Base-by-base conservation (phyloP, 2,888 invertebrate species). In the Embidobia sp. region DNA sequence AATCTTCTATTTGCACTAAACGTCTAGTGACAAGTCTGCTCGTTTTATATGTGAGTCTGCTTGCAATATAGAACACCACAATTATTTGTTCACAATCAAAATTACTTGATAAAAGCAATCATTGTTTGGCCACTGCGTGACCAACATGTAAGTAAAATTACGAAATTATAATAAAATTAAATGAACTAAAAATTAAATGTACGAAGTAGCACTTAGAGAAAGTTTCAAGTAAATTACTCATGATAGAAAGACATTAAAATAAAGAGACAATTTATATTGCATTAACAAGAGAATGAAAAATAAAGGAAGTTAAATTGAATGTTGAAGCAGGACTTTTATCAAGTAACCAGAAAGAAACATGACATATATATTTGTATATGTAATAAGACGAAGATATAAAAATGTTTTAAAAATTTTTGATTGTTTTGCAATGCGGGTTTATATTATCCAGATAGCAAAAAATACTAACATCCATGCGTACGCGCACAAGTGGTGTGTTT, bases 381-480 rank as follows among this genome's bases (percentile, higher is more conserved):
- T 22, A 55, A 48, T 27, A 31, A 51, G 49, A 61, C 27, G 51
- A 70, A 42, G 51, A 70, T 44, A 49, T 61, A 70, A 61, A 70
- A 70, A 59, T 40, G 22, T n/a, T 16, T 55, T 53, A 61, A 40
- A 51, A 61, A 49, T 27, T 1, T 53, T 66, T 57, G 57, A 67
- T 57, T 67, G 49, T 67, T 57, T 55, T 66, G 57, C 57, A 57
- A 55, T 51, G 51, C 69, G 22, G 33, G 48, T 55, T 69, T 8
- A 22, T 27, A 51, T 59, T 59, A 69, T 59, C 69, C 59, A 59
- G 69, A 69, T 69, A 69, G 59, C 69, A 59, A 69, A 59, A 42
- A 22, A 10, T 7, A 22, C 18, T 46, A 46, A 6, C n/a, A 15
- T 15, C 15, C 26, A 18, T 46, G 22, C 42, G 3, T 46, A 18